Evolutionary conservation across 2,888 invertebrate species (phyloP).

Genomic region (Thelaira solivaga): DNA sequence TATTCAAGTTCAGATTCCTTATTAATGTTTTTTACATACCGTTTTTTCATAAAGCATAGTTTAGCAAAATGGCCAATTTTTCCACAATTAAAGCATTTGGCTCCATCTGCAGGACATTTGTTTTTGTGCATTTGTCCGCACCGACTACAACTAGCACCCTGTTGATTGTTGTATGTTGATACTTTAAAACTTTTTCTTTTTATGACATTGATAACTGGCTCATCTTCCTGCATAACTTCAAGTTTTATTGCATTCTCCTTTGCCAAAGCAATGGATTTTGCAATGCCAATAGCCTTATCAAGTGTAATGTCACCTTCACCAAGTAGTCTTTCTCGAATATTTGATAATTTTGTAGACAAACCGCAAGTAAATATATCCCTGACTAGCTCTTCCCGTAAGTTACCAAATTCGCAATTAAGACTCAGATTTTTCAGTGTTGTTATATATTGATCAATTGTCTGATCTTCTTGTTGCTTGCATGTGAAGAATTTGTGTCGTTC

Average conservation of each 20-base stretch:
- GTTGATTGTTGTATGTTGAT: not conserved
- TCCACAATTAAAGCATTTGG: not conserved
- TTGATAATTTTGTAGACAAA: slow-evolving; percentile 19
- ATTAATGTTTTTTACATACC: not conserved
- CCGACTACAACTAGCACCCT: not conserved
- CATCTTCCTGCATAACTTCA: not conserved
- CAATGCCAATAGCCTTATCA: no score
- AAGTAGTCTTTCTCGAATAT: not conserved
- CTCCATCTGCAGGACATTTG: not conserved
- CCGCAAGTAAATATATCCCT: slow-evolving; percentile 51
- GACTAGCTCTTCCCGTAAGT: slow-evolving; percentile 16
- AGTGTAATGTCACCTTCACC: not conserved
- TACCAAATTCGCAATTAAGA: slow-evolving; percentile 48
- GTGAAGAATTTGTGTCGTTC: slow-evolving; percentile 52
- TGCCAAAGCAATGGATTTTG: not conserved
- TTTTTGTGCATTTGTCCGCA: not conserved
- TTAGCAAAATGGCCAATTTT: not conserved
- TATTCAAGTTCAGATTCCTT: not conserved
- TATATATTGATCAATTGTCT: slow-evolving; percentile 33
- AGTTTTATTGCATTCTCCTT: slow-evolving; percentile 3
- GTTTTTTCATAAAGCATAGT: not conserved
- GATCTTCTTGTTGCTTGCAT: slow-evolving; percentile 23
- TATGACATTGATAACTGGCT: not conserved
- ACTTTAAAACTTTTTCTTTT: not conserved
- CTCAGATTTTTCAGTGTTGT: not conserved